Conservation (phyloP, 2,888 invertebrate genomes). For the Mythimna loreyi region DNA sequence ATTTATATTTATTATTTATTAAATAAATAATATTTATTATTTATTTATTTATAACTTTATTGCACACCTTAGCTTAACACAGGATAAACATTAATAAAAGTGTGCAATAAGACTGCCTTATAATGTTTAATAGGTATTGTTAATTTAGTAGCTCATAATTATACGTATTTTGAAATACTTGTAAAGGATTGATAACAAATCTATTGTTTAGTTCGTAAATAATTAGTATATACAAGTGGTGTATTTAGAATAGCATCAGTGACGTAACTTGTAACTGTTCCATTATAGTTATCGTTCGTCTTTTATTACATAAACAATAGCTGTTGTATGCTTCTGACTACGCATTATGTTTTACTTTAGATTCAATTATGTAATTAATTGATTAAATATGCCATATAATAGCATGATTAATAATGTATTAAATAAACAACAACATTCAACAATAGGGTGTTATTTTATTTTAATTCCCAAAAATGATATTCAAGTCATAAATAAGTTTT, state of each 20-base stretch:
- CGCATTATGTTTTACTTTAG: conserved; percentile 24
- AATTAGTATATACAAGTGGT: background rate
- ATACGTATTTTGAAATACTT: background rate
- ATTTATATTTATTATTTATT: no score
- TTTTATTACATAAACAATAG: conserved; percentile 42
- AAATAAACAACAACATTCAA: conserved; percentile 16
- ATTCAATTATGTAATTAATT: conserved; percentile 17
- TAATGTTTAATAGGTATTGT: background rate
- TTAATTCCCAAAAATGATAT: background rate
- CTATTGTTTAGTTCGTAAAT: background rate
- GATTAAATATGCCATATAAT: background rate
- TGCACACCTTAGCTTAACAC: no score
- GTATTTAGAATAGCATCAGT: conserved; percentile 3
- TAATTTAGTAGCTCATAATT: background rate
- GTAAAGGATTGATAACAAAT: background rate
- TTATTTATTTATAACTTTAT: no score
- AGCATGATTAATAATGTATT: background rate
- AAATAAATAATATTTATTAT: no score
- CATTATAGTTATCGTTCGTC: conserved; percentile 31
- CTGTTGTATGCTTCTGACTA: conserved; percentile 11
- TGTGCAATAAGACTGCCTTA: no score
- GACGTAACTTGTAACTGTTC: conserved; percentile 13
- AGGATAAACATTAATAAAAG: no score
- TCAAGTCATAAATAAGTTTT: conserved; percentile 13
- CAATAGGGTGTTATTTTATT: background rate